Base-by-base conservation (phyloP, 2,888 invertebrate species). In the Idaea aversata region DNA sequence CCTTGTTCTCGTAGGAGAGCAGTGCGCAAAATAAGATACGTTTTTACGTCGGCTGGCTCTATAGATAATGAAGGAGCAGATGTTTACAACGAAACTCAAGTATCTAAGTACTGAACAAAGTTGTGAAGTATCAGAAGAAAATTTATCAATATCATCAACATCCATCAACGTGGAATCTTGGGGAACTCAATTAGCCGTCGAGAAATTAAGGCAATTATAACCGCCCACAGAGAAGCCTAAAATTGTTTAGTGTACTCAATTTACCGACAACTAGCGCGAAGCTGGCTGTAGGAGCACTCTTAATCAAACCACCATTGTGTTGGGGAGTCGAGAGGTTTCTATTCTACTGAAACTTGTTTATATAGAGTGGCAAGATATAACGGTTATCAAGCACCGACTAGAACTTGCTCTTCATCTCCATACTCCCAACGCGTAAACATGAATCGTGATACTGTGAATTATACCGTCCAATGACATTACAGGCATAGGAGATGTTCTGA, bases 151-250 rank as follows among this genome's bases (percentile, higher is more conserved):
- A 65, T 70, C 69, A 62, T 67, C 25, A 59, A 70, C 73, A 70
- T 73, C 73, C 71, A 74, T 74, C 74, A 72, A 63, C 63, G 35
- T 61, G n/a, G 66, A 70, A 67, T 70, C 71, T 72, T 71, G 63
- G 61, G 67, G 67, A 74, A 74, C 74, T 74, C 72, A 74, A 74
- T 74, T 74, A 70, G 63, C 64, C 70, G 70, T 70, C 70, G 72
- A 69, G 72, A 72, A 69, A 72, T 72, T 70, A 66, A 71, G 64
- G 69, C 73, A 72, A 74, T 72, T 71, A 74, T 65, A 72, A 71
- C 63, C 69, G 72, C 25, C 25, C 25, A 66, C 71, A 69, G 70
- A 70, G 70, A 67, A 70, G 69, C 70, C 67, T 67, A 68, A 71
- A 72, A 74, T 72, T 71, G 69, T 72, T 73, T 69, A 67, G 69